Base-by-base conservation (phyloP, 2,113 vertebrate species). In the Gasterosteus aculeatus region DNA sequence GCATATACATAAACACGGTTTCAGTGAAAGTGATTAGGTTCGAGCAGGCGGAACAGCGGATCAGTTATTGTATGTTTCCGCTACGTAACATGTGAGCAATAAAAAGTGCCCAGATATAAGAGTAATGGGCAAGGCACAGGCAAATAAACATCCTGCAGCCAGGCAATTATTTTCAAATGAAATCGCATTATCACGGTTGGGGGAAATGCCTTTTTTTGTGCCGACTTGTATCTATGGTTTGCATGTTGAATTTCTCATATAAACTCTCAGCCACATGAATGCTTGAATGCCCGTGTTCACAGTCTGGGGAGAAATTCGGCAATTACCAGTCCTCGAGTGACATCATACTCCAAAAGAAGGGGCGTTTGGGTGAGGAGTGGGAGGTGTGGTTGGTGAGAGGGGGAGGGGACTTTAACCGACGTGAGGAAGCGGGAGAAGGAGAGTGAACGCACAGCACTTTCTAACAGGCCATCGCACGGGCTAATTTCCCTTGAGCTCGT, bases 401-500 rank as follows among this genome's bases (percentile, higher is more conserved):
- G 44, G 68, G 75, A 67, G 51, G 58, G 47, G 64, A 46, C 59
- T 66, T 63, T 35, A 14, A 70, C 68, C 41, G 35, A 47, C 44
- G 49, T 64, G 39, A 44, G 31, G 49, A 57, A 69, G 67, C 59
- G 44, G 18, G 49, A 54, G 64, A 46, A 57, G 54, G 51, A 74
- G 72, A 85, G 61, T 81, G 69, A 88, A 69, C 0, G 59, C 11
- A 5, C 61, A 56, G 70, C 69, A 69, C 67, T 80, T 79, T 78
- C 80, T 88, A 89, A 89, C 53, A 75, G 81, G 67, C 80, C 73
- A 83, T 85, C 80, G 22, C 22, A 69, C 77, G 78, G 72, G 83
- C 81, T 91, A 80, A 92, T 92, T 87, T 91, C 85, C 84, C 85
- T 46, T 57, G 83, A 92, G 89, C 84, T 69, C 87, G 84, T 80